phyloP scores from a whole-genome alignment of 2,797 vertebrate genomes.

The Mycteria americana region DNA sequence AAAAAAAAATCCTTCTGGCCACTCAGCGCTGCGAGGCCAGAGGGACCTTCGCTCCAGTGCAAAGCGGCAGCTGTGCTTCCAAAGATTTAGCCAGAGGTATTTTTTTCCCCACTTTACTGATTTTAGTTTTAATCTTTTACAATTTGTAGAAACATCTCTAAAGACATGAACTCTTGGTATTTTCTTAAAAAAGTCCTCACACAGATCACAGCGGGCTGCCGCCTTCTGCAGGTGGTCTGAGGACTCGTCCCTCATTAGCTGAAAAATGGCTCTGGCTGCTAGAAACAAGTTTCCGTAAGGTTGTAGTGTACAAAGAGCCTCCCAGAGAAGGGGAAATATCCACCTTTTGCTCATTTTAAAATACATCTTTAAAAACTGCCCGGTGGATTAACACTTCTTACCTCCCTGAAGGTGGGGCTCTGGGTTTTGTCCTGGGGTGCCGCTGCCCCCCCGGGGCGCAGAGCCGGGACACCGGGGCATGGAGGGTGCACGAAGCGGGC shows the following conservation, averaged over 20 bases:
- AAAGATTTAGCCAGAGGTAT: not conserved
- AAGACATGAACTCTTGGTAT: not conserved
- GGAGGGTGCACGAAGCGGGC: fast-evolving
- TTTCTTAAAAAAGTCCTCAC: fast-evolving
- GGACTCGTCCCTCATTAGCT: not conserved
- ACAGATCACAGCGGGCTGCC: not conserved
- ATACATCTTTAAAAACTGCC: fast-evolving
- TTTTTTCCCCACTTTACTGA: not conserved
- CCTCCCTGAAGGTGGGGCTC: not conserved
- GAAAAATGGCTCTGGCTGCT: not conserved
- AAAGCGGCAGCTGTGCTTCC: not conserved
- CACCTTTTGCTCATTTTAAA: not conserved
- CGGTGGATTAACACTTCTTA: fast-evolving
- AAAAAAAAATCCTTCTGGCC: not conserved
- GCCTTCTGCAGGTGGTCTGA: not conserved
- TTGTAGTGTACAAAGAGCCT: fast-evolving
- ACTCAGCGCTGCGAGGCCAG: fast-evolving
- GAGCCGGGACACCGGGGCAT: fast-evolving
- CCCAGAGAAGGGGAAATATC: not conserved
- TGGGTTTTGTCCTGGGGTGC: fast-evolving
- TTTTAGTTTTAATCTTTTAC: not conserved
- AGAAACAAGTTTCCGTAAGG: fast-evolving
- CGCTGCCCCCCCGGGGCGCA: fast-evolving
- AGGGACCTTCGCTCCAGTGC: fast-evolving
- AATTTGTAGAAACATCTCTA: not conserved